Percentiles rank a stretch among this genome's conserved stretches.
These are phyloP conservation scores for Amphilophus citrinellus DNA, from an alignment of 2,113 vertebrate genomes.

Conservation along the genomic window DNA sequence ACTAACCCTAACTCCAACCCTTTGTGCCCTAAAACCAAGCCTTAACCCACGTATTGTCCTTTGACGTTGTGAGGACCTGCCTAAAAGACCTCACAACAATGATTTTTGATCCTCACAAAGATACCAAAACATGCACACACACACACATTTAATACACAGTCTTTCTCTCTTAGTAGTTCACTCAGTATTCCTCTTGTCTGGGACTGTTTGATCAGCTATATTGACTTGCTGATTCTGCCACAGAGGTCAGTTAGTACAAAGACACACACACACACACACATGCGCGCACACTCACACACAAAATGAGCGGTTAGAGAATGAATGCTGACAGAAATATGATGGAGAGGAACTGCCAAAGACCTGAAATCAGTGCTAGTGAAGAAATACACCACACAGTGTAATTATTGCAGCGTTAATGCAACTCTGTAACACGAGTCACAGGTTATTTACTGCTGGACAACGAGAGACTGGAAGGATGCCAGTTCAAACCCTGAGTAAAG, in stretches of 20 bases:
- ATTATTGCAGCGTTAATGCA: slow-evolving; percentile 17
- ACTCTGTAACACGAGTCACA: slow-evolving; percentile 9
- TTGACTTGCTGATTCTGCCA: slow-evolving; percentile 46
- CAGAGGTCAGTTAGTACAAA: slow-evolving; percentile 40
- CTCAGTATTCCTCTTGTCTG: slow-evolving; percentile 14
- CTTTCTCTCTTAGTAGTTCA: slow-evolving; percentile 7
- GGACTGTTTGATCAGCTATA: slow-evolving; percentile 57
- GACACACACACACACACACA: slow-evolving; percentile 28
- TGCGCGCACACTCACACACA: slow-evolving; percentile 10
- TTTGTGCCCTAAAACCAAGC: not conserved
- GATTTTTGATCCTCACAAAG: not conserved
- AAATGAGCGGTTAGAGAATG: slow-evolving; percentile 20
- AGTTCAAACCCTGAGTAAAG: not conserved
- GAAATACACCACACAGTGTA: not conserved
- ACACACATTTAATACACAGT: not conserved
- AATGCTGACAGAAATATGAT: slow-evolving; percentile 23
- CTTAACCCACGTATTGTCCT: not conserved
- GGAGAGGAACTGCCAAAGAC: slow-evolving; percentile 28
- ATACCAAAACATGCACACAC: not conserved
- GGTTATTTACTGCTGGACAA: slow-evolving; percentile 10
- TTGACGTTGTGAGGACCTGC: not conserved
- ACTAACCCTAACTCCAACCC: not conserved
- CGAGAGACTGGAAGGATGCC: slow-evolving; percentile 38
- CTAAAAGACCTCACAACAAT: not conserved
- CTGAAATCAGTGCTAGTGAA: slow-evolving; percentile 10